Evolutionary conservation across 2,797 vertebrate genomes (phyloP).

Genomic region (Sebastes oblongus): DNA sequence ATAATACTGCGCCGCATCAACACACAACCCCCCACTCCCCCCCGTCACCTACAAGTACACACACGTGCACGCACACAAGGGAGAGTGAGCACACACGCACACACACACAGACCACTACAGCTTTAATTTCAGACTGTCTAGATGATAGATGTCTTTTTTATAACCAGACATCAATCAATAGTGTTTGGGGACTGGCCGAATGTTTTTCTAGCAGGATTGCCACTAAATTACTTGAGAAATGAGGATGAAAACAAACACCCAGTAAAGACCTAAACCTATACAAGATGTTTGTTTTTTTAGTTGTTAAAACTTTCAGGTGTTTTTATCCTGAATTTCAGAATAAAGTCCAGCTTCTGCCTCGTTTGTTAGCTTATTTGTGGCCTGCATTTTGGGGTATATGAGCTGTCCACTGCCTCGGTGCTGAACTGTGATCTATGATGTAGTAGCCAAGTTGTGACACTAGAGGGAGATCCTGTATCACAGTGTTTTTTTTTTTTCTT

Average conservation of each 20-base stretch:
- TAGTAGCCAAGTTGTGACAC: conserved; percentile 39
- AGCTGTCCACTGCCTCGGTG: conserved; percentile 67
- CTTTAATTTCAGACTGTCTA: conserved; percentile 73
- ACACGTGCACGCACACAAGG: background rate
- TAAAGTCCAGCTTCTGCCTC: background rate
- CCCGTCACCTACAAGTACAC: conserved; percentile 27
- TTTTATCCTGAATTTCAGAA: background rate
- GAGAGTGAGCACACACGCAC: background rate
- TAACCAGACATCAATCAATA: conserved; percentile 71
- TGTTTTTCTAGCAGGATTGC: conserved; percentile 50
- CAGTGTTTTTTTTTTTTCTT: background rate
- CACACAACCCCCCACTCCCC: conserved; percentile 5
- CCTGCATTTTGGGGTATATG: background rate
- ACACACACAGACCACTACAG: conserved; percentile 26
- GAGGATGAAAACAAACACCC: conserved; percentile 22
- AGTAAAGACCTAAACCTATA: background rate
- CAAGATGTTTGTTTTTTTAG: background rate
- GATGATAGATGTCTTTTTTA: conserved; percentile 75
- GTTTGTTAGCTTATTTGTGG: background rate
- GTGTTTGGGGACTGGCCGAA: conserved; percentile 51
- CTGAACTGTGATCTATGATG: conserved; percentile 49
- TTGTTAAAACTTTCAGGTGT: background rate
- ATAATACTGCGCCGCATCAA: conserved; percentile 63
- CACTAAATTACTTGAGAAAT: conserved; percentile 48
- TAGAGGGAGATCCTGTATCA: conserved; percentile 61